Evolutionary conservation across 2,888 invertebrate genomes (phyloP), one percentile per base, ranked within the genome.

Genomic region (Drosophila algonquin): DNA sequence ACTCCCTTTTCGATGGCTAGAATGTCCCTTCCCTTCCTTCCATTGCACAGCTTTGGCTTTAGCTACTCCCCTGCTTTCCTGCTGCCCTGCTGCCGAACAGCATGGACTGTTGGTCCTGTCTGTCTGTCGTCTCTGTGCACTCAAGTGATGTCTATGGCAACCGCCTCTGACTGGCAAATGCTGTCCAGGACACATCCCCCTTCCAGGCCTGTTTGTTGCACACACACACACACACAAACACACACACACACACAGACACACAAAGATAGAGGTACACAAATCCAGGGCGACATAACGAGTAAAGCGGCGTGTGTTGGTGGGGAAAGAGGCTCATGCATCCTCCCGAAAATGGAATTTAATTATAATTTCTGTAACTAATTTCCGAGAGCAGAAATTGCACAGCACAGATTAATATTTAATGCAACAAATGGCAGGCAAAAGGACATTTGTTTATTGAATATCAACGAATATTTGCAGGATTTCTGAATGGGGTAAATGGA

Each of bases 301-400:
- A n/a, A 40, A 40, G 40, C 40, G 40, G 7, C 6, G 40, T n/a
- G 35, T 12, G 6, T 5, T 6, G n/a, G n/a, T 0, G 40, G 40
- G 40, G 40, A 14, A 1, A 2, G 12, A 12, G 50, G 18, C 63
- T 47, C 57, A 72, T 75, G 72, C 76, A 73, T 60, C 75, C 74
- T 12, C 12, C 40, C 40, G n/a, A 40, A 40, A 70, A 79, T 77
- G 88, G 85, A 85, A 85, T 87, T 85, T 85, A 85, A 85, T 85
- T 85, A 85, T 87, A 86, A 85, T 81, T 85, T 85, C 81, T 85
- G 83, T 75, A 88, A 88, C 85, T 85, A 88, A 88, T 88, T 85
- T 88, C 83, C 85, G 86, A 81, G 83, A 81, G 80, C 67, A 47
- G 46, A 54, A 79, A 81, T 73, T 71, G 77, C 55, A 77, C 53